Conservation (phyloP, 2,113 vertebrate species). For the Smithornis capensis region DNA sequence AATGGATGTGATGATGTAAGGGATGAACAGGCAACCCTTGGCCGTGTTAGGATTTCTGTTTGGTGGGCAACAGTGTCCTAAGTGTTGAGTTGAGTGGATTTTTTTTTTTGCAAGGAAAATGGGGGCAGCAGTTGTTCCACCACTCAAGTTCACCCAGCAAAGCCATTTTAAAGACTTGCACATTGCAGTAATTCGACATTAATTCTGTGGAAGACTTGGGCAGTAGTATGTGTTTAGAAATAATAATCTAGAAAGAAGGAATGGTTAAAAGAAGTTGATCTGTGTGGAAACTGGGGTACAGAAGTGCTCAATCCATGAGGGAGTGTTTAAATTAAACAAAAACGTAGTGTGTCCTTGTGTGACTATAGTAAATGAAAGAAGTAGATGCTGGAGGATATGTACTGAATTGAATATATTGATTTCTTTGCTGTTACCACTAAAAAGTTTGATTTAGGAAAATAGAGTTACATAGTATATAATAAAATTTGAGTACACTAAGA, state of each 20-base stretch:
- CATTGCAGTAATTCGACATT: neutral
- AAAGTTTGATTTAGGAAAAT: conserved; percentile 3
- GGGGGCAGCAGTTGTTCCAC: neutral
- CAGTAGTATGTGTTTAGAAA: neutral
- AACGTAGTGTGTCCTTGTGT: neutral
- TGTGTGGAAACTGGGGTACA: neutral
- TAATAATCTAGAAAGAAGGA: neutral
- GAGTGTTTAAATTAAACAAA: neutral
- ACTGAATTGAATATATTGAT: neutral
- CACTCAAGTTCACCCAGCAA: neutral
- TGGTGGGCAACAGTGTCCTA: neutral
- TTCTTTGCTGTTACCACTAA: neutral
- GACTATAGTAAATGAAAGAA: neutral
- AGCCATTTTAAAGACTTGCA: neutral
- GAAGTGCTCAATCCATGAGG: neutral
- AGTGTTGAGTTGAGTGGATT: neutral
- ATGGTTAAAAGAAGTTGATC: neutral
- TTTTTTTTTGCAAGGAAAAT: accelerated
- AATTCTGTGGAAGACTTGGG: neutral
- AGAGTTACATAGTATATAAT: neutral
- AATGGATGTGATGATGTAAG: neutral
- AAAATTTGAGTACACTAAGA: neutral
- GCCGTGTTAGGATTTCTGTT: neutral
- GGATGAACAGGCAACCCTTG: neutral
- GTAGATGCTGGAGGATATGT: neutral